These are phyloP conservation scores for Apocheima hispidaria DNA, from an alignment of 2,888 invertebrate species.

Conservation along the genomic window DNA sequence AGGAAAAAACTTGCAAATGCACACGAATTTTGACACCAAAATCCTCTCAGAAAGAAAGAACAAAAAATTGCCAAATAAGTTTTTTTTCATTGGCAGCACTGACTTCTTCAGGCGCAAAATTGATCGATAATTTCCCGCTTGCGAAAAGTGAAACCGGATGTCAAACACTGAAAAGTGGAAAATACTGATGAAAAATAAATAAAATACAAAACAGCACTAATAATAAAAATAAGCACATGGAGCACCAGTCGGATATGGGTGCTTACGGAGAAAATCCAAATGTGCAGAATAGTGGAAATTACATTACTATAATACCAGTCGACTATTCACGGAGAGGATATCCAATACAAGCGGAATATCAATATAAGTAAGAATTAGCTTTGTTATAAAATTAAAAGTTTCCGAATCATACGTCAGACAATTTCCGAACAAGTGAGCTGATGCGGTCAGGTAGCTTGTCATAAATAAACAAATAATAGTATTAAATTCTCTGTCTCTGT, in stretches of 20 bases:
- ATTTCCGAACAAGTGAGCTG: background rate
- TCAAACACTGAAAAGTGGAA: background rate
- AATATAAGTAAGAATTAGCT: slow-evolving; percentile 79
- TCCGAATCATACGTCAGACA: too few relatives aligned
- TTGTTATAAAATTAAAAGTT: background rate
- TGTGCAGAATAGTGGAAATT: slow-evolving; percentile 83
- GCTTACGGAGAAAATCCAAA: slow-evolving; percentile 80
- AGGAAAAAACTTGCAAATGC: too few relatives aligned
- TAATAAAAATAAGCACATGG: slow-evolving; percentile 62
- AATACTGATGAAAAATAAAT: slow-evolving; percentile 31
- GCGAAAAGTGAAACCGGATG: background rate
- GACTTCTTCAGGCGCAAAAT: slow-evolving; percentile 60
- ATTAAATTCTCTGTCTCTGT: too few relatives aligned
- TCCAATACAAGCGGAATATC: slow-evolving; percentile 86
- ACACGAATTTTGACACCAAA: too few relatives aligned
- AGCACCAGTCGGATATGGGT: slow-evolving; percentile 80
- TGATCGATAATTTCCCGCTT: slow-evolving; percentile 69
- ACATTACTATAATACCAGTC: slow-evolving; percentile 87
- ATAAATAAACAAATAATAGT: too few relatives aligned
- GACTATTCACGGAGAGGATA: slow-evolving; percentile 86
- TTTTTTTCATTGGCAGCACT: slow-evolving; percentile 51
- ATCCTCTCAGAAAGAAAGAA: background rate
- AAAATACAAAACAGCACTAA: too few relatives aligned
- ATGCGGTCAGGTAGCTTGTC: too few relatives aligned
- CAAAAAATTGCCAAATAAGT: too few relatives aligned